Base-by-base conservation (phyloP, 2,797 vertebrate species). In the Urosaurus nigricauda region DNA sequence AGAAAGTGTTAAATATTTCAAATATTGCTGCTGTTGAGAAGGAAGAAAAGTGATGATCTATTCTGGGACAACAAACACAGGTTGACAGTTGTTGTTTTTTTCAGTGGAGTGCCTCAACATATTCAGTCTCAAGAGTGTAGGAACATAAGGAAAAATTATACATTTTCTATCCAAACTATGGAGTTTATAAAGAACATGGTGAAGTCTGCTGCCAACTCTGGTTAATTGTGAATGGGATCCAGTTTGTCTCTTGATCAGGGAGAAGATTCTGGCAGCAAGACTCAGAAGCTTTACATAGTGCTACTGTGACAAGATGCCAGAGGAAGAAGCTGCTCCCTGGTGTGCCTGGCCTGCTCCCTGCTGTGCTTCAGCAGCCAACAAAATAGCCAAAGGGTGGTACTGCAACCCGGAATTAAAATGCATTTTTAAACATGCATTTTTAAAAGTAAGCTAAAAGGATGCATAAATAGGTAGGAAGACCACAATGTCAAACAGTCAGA, bases 141-240 rank as follows among this genome's bases (percentile, higher is more conserved):
- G 21, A 29, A 68, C 12, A 32, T 68, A 68, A 68, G 65, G 29
- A 68, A 68, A 68, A 68, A 32, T 68, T 68, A 29, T 29, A 68
- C 2, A 68, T 68, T 68, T 68, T 68, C 65, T 68, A 13, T 32
- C 29, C 11, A 13, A 11, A 68, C 32, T 68, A 68, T 32, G 29
- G 65, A 37, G 91, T 56, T 81, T 53, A 58, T 29, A 77, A 87
- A 75, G 87, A 86, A 68, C 87, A 58, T 83, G 90, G 58, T 94
- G 75, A 88, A 90, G 35, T 86, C 82, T 87, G 78, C 90, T 92
- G 82, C 86, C 40, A 83, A 65, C 13, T 60, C 26, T 47, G 40
- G 8, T 78, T 65, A 47, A 43, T 77, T n/a, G 93, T 56, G n/a
- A 92, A 4, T 51, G 26, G 47, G 26, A 91, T 80, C 43, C n/a